These are phyloP conservation scores for Slavum lentiscoides DNA, from an alignment of 2,888 invertebrate genomes.

Conservation along the genomic window DNA sequence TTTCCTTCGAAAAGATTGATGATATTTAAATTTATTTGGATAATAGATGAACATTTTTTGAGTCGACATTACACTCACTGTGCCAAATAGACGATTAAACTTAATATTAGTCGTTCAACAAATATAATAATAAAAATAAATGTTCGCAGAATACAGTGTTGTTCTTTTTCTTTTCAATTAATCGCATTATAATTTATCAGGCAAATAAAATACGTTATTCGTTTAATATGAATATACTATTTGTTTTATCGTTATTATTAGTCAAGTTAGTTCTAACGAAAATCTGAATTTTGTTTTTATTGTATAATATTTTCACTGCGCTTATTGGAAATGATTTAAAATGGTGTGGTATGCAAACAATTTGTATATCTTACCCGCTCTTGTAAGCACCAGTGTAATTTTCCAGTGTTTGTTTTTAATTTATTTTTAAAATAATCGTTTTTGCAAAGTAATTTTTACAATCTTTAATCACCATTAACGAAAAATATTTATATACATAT, in stretches of 20 bases:
- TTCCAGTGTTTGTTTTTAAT: constrained; percentile 20
- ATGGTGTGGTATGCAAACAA: background rate
- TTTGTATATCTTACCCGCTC: background rate
- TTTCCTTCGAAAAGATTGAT: background rate
- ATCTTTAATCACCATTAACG: constrained; percentile 1
- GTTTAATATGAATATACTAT: too few species aligned
- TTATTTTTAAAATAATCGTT: constrained; percentile 27
- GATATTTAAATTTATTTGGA: background rate
- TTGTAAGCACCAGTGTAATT: background rate
- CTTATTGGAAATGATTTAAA: background rate
- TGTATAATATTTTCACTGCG: background rate
- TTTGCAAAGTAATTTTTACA: constrained; percentile 1
- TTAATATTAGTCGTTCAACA: too few species aligned
- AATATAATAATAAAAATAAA: too few species aligned
- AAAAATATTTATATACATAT: background rate
- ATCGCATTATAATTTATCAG: too few species aligned
- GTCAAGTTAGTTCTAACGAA: background rate
- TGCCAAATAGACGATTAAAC: too few species aligned
- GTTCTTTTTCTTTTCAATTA: too few species aligned
- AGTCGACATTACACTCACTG: background rate
- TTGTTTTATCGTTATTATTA: too few species aligned
- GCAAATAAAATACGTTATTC: too few species aligned
- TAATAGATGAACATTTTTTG: background rate
- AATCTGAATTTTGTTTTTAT: background rate
- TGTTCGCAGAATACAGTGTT: too few species aligned